Base-by-base conservation (phyloP, 2,113 vertebrate species). In the Hystrix cristata region DNA sequence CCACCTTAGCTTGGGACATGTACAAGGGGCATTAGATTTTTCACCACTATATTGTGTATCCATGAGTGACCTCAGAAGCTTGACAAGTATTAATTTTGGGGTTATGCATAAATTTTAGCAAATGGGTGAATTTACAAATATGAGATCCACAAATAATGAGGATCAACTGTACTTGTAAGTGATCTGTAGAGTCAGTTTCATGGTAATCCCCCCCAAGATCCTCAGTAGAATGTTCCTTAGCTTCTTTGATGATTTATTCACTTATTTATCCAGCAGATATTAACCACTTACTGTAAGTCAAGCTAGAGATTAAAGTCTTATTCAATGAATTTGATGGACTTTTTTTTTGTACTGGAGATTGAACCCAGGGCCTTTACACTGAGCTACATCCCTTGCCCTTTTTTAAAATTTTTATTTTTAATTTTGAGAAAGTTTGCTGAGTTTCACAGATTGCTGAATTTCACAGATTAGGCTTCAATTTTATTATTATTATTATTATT, bases 221-320 rank as follows among this genome's bases (percentile, higher is more conserved):
- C 23, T 59, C 29, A 72, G 55, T 93, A 82, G 65, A 90, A 59
- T 93, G n/a, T 76, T 51, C 43, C 38, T 85, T 90, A 85, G 48
- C 29, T 53, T 96, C n/a, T 91, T 64, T 59, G 16, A 87, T 65
- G 92, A 64, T 85, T 87, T 55, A 1, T 89, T 53, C 60, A 93
- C 25, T 31, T 94, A 60, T 67, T 87, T 19, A 78, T 89, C 87
- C n/a, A 95, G 57, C 43, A 79, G n/a, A 62, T 89, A 88, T 88
- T 87, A 85, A 96, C 10, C 25, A 91, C 4, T 90, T 96, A 76
- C n/a, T 94, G 2, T 97, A 96, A 92, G 25, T 38, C 69, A 94
- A 91, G 59, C 5, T 74, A 59, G 64, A 96, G 59, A 92, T 90
- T 81, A 92, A 72, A 31, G 3, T 81, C 51, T 29, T 96, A 25